These are phyloP conservation scores for Rhinoderma darwinii DNA, from an alignment of 2,113 vertebrate species.

Conservation along the genomic window DNA sequence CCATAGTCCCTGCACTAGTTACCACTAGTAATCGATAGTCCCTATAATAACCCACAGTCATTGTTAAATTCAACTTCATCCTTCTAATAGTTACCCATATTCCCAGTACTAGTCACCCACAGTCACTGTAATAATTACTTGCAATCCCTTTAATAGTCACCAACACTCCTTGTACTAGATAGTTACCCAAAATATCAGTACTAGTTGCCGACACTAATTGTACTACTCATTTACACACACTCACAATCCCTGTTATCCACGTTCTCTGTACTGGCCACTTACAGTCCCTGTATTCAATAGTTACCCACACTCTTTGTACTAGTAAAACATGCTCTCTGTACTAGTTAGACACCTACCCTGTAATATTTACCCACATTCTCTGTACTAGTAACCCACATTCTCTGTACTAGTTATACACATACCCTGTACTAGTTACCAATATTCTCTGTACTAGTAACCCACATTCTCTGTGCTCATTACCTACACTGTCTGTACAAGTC, in stretches of 20 bases:
- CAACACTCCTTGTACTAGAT: neutral
- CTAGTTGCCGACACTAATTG: neutral
- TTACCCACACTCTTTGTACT: neutral
- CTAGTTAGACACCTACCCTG: too few relatives aligned
- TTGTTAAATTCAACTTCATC: too few relatives aligned
- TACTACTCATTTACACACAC: too few relatives aligned
- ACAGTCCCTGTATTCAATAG: neutral
- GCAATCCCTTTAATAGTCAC: neutral
- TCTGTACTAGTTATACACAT: too few relatives aligned
- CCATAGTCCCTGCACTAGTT: neutral
- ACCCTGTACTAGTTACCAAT: too few relatives aligned
- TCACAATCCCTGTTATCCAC: too few relatives aligned
- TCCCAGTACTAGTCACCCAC: too few relatives aligned
- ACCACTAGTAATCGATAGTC: too few relatives aligned
- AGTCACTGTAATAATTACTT: neutral
- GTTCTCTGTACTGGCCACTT: neutral
- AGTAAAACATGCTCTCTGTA: neutral
- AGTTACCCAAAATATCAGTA: neutral
- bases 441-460: neutral
- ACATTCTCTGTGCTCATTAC: neutral
- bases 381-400: too few relatives aligned
- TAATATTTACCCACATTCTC: too few relatives aligned
- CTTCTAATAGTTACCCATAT: neutral
- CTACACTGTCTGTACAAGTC: neutral
- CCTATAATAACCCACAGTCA: too few relatives aligned